Conservation (phyloP, 92 coral and sea anemone genomes). For the Phymanthus crucifer region DNA sequence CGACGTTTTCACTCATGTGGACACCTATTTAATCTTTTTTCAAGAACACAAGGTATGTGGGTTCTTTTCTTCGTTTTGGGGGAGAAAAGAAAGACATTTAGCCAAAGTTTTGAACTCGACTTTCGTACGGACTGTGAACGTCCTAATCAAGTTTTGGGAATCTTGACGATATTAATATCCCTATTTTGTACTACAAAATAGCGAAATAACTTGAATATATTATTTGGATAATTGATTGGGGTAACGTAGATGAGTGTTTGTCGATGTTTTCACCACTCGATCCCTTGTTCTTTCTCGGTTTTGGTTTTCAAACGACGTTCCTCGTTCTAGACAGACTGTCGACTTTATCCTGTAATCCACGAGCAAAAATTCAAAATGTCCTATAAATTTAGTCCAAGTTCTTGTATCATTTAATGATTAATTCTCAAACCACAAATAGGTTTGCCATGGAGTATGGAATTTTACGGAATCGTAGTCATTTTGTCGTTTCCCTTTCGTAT, state of each 20-base stretch:
- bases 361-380: neutral
- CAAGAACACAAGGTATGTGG: neutral
- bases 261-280: neutral
- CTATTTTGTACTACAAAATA: neutral
- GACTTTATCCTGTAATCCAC: neutral
- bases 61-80: neutral
- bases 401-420: neutral
- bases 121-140: neutral
- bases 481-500: neutral
- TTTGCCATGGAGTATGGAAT: neutral
- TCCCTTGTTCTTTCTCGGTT: neutral
- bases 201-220: neutral
- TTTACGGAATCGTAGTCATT: neutral
- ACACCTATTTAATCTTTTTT: neutral
- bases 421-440: neutral
- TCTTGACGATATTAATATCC: constrained; percentile 4
- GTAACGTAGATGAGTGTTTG: neutral
- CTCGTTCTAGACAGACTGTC: neutral
- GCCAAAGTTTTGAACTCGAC: neutral
- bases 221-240: neutral
- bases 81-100: neutral
- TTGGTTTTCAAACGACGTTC: neutral
- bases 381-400: neutral
- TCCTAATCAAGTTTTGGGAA: neutral
- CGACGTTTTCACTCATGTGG: neutral